Evolutionary conservation across 37 sponge, comb jelly and placozoan species (phyloP), one percentile per base, ranked within the genome.

Genomic region (Dysidea cf. avara): DNA sequence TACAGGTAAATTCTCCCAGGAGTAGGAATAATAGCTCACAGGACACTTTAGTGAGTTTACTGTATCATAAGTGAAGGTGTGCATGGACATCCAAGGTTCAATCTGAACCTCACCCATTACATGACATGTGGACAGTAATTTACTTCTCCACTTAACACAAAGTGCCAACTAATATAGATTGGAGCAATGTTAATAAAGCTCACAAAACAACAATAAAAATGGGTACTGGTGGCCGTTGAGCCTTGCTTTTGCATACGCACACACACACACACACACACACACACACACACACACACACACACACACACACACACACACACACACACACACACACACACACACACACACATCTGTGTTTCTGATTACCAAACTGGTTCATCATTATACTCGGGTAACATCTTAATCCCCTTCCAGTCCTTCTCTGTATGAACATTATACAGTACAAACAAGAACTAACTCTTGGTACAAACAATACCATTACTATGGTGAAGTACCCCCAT

Each of bases 321-420:
- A 74, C 75, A 59, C 61, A 32, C 47, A 74, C 75, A 74, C 50
- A 74, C 61, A 74, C 75, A 59, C 62, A 74, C 61, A 74, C 75
- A 57, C 62, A 57, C 62, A 63, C 37, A 26, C 53, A 88, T 84
- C 64, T 61, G 46, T 51, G 61, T 29, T 57, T 69, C n/a, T 68
- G 53, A n/a, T 68, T 52, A 37, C 74, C 83, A 68, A 97, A 97
- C 69, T 97, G 92, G 31, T 73, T 79, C 84, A 71, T 76, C 53
- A 97, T 53, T 39, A 62, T 94, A 87, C 49, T 97, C 98, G 38
- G 98, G 98, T 94, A 97, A 94, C 76, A 86, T 87, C 65, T 53
- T 79, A 28, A 97, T 91, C 87, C 94, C 98, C 20, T 94, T 89
- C 98, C 98, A 97, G 28, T 97, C 98, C 49, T 78, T 84, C 59